phyloP scores from a whole-genome alignment of 2,113 vertebrate species.

The Ariopsis seemanni region DNA sequence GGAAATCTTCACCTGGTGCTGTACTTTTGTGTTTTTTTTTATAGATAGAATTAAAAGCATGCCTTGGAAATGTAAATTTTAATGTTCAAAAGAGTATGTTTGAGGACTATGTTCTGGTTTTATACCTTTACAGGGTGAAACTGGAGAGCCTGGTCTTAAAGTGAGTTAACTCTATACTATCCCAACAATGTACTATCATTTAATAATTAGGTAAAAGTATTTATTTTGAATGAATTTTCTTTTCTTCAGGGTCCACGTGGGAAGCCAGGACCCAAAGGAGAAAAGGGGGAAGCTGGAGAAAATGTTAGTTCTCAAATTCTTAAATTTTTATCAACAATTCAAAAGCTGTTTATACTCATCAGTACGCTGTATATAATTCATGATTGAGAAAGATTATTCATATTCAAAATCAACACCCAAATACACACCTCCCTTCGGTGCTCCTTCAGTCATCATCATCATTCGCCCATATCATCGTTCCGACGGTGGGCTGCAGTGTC shows the following conservation, averaged over 20 bases:
- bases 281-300: conserved; percentile 76
- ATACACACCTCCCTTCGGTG: not conserved
- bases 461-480: too few species aligned
- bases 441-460: too few species aligned
- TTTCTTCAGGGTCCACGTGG: conserved; percentile 80
- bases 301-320: conserved; percentile 69
- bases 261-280: conserved; percentile 79
- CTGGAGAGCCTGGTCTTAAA: conserved; percentile 74
- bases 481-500: too few species aligned
- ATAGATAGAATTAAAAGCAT: not conserved
- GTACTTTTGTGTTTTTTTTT: not conserved
- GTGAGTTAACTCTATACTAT: conserved; percentile 65
- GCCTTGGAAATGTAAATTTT: not conserved
- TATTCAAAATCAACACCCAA: too few species aligned
- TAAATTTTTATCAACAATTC: not conserved
- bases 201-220: not conserved
- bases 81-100: not conserved
- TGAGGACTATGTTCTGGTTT: not conserved
- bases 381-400: not conserved
- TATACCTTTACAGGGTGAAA: conserved; percentile 77
- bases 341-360: not conserved
- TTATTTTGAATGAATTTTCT: not conserved
- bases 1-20: not conserved
- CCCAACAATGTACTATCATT: not conserved
- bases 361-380: not conserved